These are phyloP conservation scores for Ctenodactylus gundi DNA, from an alignment of 2,113 vertebrate species.

Conservation along the genomic window DNA sequence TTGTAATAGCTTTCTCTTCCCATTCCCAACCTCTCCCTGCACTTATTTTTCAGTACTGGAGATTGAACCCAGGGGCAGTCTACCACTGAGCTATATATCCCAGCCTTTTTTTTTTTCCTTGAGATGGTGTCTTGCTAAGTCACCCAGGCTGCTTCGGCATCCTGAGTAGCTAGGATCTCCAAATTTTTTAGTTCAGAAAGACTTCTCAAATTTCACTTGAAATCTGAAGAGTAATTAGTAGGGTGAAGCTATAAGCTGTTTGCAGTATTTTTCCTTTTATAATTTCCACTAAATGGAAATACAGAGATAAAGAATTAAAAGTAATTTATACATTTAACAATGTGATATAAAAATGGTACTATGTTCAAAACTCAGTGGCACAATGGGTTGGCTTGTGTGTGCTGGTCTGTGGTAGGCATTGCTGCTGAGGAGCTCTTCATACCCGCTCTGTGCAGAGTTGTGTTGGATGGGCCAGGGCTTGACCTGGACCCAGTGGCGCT, in stretches of 20 bases:
- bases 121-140: neutral
- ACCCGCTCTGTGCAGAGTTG: neutral
- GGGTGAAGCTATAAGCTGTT: neutral
- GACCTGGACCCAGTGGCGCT: neutral
- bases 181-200: constrained; percentile 22
- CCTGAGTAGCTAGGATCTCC: neutral
- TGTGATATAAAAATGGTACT: neutral
- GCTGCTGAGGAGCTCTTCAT: neutral
- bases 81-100: neutral
- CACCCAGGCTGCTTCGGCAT: neutral
- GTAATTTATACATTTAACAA: neutral
- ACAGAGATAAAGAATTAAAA: neutral
- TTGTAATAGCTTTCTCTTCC: constrained; percentile 5
- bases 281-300: constrained; percentile 1
- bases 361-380: neutral
- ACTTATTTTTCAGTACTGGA: neutral
- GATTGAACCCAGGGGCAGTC: neutral
- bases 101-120: neutral
- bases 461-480: neutral
- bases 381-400: neutral
- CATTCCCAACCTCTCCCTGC: too few species aligned
- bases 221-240: constrained; percentile 17
- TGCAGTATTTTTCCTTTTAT: neutral
- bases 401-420: neutral
- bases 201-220: constrained; percentile 10